Base-by-base conservation (phyloP, 2,888 invertebrate species). In the Eristalinus aeneus region DNA sequence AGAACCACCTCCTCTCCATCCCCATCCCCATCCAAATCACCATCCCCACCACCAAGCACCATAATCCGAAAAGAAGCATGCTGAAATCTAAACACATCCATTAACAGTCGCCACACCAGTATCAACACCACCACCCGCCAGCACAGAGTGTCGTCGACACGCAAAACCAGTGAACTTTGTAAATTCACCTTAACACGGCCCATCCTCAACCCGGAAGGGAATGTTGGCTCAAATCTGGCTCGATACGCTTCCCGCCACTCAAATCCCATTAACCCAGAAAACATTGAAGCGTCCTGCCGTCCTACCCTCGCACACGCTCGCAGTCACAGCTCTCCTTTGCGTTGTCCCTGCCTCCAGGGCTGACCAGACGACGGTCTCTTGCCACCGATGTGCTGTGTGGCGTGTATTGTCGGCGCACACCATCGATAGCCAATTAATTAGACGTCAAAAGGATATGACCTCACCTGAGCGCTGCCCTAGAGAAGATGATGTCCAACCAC, bases 201-300 rank as follows among this genome's bases (percentile, higher is more conserved):
- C 76, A 73, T 67, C 63, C 64, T 77, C 85, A 81, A 85, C 85
- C 85, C 81, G 85, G 85, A 85, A 85, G 63, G 2, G 60, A 81
- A 77, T 85, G 68, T 68, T 73, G 54, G 65, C 39, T 34, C 36
- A 85, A 85, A 85, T 81, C 85, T 85, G 85, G 76, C 68, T 85
- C 76, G 73, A 75, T 58, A 76, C 56, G 56, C 68, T 80, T 74
- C 63, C 46, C 73, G 68, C 79, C 61, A 71, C 75, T 67, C 27
- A 72, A 76, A 81, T 76, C 76, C 72, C 64, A 81, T 85, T 85
- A 85, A 85, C 85, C 85, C 54, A 85, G 76, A 81, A 85, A 76
- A 85, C 11, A 64, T 27, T 58, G 46, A 23, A 32, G 20, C 63
- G 36, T 31, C 68, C 27, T 20, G 2, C 12, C 39, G 39, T 12